Base-by-base conservation (phyloP, 2,888 invertebrate species). In the Parnassius orleans region DNA sequence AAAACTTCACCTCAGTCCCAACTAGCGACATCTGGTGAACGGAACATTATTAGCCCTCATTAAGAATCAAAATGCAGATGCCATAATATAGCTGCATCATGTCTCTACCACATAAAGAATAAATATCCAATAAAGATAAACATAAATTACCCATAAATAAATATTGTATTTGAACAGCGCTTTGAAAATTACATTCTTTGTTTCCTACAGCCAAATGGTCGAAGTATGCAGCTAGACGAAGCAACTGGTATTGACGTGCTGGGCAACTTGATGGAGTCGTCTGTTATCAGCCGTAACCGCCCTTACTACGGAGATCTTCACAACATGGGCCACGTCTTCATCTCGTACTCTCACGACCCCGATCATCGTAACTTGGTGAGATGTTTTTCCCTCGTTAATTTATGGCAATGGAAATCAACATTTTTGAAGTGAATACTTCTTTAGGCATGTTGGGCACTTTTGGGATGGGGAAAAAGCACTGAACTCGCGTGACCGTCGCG, bases 221-320 rank as follows among this genome's bases (percentile, higher is more conserved):
- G 93, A 19, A 85, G 83, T 2, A 76, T 94, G 14, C 79, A 81
- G 0, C 78, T 97, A 41, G 94, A 94, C 53, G 96, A 96, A 74
- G 86, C 86, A 41, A 93, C 89, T 0, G 97, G 97, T 12, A 96
- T 97, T 70, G 95, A 97, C 74, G 86, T 94, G 10, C 88, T 97
- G 19, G 97, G 97, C 10, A 95, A 97, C 79, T 93, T 97, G 71
- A 88, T 97, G 78, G 97, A 97, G 82, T 92, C 96, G 0, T 94
- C 94, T 43, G 93, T 93, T 66, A 78, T 96, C 52, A 95, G 95
- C 53, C 93, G 93, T 7, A 96, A 96, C 86, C 87, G 93, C 2
- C 86, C 87, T 46, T 92, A 95, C 75, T 96, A 96, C 77, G 97
- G 97, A 0, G 95, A 96, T 81, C 74, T 96, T 48, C 97, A 97